Base-by-base conservation (phyloP, 2,797 vertebrate species). In the Danio albolineatus region DNA sequence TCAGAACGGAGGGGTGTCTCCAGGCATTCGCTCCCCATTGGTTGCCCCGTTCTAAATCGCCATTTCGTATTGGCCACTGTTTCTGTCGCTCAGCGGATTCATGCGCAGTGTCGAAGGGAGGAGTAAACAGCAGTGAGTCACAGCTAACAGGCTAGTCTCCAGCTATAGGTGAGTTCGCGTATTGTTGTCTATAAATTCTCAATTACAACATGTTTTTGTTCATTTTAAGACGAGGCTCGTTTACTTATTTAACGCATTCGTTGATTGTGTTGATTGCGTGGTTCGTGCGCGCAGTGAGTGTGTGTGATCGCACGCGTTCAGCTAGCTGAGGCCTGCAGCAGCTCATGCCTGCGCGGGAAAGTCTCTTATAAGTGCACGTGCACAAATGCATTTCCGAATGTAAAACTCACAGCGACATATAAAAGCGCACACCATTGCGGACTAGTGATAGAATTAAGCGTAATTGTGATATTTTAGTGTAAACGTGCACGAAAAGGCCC, bases 21-120 rank as follows among this genome's bases (percentile, higher is more conserved):
- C 17, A 7, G 0, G 44, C 53, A 0, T 6, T 78, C 13, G 19
- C 2, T 0, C 82, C 0, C 85, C 39, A 92, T 92, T 94, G 90
- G 92, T 10, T 49, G 10, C 4, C 38, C 1, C 2, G 2, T 10
- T 19, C 75, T 14, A 1, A 72, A 77, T 85, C 2, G 82, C 41
- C 39, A 72, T 7, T 80, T 87, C 76, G 81, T 81, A 84, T 84
- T 91, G 88, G 90, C 70, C 83, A 76, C 87, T 76, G 89, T 87
- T 87, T 90, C 91, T 92, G 92, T 92, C 94, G 93, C 87, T 92
- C 91, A 85, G 91, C 85, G 81, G 94, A 92, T 94, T 92, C 96
- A 93, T 96, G 96, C 91, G 95, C 95, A 96, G 94, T 90, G 91
- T 89, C 89, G 91, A 79, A 84, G 89, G 92, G 92, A 94, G 93